A percentile compares a stretch with the other conserved stretches of the same genome.
These are phyloP conservation scores for Aldabrachelys gigantea DNA, from an alignment of 2,113 vertebrate genomes.

Conservation along the genomic window DNA sequence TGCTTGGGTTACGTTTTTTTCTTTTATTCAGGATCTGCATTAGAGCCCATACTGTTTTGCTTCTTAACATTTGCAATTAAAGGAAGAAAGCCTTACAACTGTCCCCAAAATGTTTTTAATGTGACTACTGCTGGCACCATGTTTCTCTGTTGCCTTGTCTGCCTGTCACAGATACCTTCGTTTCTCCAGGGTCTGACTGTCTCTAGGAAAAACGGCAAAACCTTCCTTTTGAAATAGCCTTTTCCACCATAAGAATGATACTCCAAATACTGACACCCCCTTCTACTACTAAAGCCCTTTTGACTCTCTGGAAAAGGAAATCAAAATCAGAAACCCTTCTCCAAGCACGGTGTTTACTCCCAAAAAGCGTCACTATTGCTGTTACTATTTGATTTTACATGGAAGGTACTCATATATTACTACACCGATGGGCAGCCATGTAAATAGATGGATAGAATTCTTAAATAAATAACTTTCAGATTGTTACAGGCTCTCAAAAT, in stretches of 20 bases:
- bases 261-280: not conserved
- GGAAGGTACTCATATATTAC: not conserved
- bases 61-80: constrained; percentile 48
- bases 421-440: not conserved
- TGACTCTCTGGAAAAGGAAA: not conserved
- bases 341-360: not conserved
- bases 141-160: accelerated
- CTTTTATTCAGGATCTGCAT: not conserved
- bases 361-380: not conserved
- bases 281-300: not conserved
- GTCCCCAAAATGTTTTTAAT: constrained; percentile 31
- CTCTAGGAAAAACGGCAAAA: not conserved
- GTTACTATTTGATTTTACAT: not conserved
- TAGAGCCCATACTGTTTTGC: constrained; percentile 5
- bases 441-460: not conserved
- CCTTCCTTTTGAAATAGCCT: not conserved
- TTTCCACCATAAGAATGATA: not conserved
- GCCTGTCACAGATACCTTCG: not conserved
- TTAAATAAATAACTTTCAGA: not conserved
- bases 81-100: constrained; percentile 41
- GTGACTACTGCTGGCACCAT: not conserved
- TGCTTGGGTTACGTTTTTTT: constrained; percentile 34
- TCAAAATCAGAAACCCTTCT: not conserved
- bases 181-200: not conserved
- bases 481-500: not conserved